Evolutionary conservation across 2,797 vertebrate genomes (phyloP).

Genomic region (Podargus strigoides): DNA sequence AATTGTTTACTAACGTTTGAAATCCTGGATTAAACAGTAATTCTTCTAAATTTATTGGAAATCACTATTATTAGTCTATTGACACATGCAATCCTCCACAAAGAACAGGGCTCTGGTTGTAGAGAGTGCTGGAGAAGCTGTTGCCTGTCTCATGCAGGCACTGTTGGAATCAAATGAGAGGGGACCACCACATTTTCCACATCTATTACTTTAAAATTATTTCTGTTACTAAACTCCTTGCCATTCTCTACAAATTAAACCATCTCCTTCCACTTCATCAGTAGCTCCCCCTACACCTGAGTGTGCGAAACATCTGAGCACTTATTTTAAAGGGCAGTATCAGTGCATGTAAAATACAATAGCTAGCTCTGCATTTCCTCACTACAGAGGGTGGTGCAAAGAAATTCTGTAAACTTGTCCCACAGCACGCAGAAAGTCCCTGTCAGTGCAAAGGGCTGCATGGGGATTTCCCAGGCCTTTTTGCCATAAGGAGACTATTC

Average conservation of each 20-base stretch:
- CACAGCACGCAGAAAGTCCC: neutral
- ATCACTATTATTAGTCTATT: neutral
- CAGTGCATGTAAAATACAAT: too few species aligned
- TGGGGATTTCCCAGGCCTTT: neutral
- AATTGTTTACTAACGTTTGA: neutral
- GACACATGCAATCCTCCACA: neutral
- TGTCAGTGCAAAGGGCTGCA: neutral
- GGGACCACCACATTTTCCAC: neutral
- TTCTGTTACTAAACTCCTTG: neutral
- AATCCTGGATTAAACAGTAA: neutral
- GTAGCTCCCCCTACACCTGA: neutral
- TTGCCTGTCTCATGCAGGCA: rapidly evolving
- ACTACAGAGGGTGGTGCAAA: neutral
- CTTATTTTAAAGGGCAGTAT: neutral
- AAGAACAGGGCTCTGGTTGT: neutral
- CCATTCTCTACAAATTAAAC: neutral
- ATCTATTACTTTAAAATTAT: neutral
- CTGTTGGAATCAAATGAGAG: neutral
- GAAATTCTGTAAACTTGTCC: neutral
- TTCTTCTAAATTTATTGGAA: neutral
- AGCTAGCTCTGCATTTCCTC: neutral
- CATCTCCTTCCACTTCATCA: neutral
- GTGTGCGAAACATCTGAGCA: neutral
- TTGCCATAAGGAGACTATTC: neutral
- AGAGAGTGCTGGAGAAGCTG: neutral